phyloP scores from a whole-genome alignment of 1,140 invertebrate species.

The Grapholita molesta region DNA sequence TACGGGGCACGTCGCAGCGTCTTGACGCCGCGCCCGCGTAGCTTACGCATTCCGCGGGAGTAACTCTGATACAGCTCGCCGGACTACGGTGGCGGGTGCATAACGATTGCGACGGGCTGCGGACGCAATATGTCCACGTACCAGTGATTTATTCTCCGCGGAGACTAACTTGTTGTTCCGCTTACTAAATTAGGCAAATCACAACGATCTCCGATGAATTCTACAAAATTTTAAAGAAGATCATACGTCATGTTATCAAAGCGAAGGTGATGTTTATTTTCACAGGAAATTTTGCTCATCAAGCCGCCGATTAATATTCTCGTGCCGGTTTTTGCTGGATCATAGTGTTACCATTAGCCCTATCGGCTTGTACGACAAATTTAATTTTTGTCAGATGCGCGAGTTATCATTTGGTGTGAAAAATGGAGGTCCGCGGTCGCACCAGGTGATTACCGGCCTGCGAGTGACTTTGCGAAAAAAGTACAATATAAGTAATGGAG shows the following conservation, averaged over 20 bases:
- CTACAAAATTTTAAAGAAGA: not conserved
- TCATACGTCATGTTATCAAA: not conserved
- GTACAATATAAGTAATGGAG: slow-evolving; percentile 78
- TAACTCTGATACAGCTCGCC: slow-evolving; percentile 25
- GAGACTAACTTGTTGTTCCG: slow-evolving; percentile 1
- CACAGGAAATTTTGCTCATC: not conserved
- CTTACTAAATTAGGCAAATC: not conserved
- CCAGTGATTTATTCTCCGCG: slow-evolving; percentile 6
- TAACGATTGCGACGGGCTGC: not conserved
- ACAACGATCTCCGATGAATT: not conserved
- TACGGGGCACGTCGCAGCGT: slow-evolving; percentile 67
- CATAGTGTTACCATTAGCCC: slow-evolving; percentile 69
- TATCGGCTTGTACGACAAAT: slow-evolving; percentile 76
- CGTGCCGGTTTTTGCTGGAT: slow-evolving; percentile 50
- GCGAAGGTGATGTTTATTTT: not conserved
- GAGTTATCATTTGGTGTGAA: slow-evolving; percentile 77
- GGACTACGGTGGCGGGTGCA: slow-evolving; percentile 16
- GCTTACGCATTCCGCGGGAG: slow-evolving; percentile 30
- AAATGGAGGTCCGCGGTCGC: slow-evolving; percentile 71
- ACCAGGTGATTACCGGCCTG: slow-evolving; percentile 77
- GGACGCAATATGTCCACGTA: slow-evolving; percentile 6
- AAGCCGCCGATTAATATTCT: slow-evolving; percentile 37
- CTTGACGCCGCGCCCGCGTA: slow-evolving; percentile 40
- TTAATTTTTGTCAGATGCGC: slow-evolving; percentile 75
- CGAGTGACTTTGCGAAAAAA: slow-evolving; percentile 76